These are phyloP conservation scores for Neolamprologus tretocephalus DNA, from an alignment of 2,113 vertebrate genomes.

Conservation along the genomic window DNA sequence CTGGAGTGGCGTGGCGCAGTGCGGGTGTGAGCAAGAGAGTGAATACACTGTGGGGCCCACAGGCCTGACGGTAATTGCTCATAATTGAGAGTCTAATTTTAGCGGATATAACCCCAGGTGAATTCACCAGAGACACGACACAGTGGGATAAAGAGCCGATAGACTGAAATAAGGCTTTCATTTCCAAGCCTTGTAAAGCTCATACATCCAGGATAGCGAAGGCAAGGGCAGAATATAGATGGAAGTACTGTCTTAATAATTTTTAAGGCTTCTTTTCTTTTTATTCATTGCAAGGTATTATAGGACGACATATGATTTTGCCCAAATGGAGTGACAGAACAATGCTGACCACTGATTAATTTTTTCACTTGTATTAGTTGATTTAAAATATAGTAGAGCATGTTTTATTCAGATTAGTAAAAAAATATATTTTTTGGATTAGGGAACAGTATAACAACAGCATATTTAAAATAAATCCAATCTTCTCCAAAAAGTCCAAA, in stretches of 20 bases:
- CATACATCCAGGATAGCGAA: conserved; percentile 2
- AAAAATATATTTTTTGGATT: neutral
- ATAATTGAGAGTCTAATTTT: conserved; percentile 75
- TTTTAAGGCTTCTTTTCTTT: neutral
- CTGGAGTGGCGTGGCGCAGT: conserved; percentile 15
- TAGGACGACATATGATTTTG: neutral
- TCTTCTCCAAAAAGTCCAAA: neutral
- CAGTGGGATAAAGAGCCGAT: conserved; percentile 58
- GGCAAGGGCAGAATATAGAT: neutral
- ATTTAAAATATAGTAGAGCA: neutral
- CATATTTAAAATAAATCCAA: neutral
- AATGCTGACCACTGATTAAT: neutral
- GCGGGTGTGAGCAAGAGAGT: conserved; percentile 40
- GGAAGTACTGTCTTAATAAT: neutral
- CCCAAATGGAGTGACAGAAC: neutral
- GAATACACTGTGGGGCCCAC: conserved; percentile 59
- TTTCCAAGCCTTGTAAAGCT: conserved; percentile 21
- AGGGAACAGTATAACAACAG: neutral
- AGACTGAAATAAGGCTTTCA: conserved; percentile 44
- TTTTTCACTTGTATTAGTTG: neutral
- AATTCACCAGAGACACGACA: conserved; percentile 66
- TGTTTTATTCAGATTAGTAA: neutral
- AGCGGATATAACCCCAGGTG: conserved; percentile 70
- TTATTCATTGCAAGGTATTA: neutral
- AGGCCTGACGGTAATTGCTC: conserved; percentile 70